These are phyloP conservation scores for Oreochromis niloticus DNA, from an alignment of 2,113 vertebrate genomes.

Conservation along the genomic window DNA sequence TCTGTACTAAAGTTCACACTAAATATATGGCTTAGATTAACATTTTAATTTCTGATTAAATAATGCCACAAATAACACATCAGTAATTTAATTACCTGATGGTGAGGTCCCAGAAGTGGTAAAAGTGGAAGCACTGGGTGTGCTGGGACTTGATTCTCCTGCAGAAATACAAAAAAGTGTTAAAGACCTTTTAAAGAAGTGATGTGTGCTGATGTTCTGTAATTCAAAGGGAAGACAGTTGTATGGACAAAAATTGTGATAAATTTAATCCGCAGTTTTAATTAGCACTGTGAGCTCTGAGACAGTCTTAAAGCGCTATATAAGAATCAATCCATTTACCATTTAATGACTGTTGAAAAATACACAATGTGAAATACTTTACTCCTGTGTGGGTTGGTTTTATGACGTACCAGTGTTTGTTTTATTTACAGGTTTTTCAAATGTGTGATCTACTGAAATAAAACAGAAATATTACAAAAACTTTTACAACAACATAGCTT, in stretches of 20 bases:
- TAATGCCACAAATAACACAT: not conserved
- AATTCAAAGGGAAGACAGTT: too few species aligned
- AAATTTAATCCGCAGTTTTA: not conserved
- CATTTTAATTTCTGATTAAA: not conserved
- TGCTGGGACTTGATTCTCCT: too few species aligned
- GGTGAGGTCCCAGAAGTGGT: not conserved
- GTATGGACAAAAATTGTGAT: not conserved
- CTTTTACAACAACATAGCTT: too few species aligned
- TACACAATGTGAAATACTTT: not conserved
- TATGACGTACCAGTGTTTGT: not conserved
- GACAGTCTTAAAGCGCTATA: not conserved
- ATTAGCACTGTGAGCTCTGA: not conserved
- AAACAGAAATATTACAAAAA: too few species aligned
- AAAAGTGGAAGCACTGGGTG: not conserved
- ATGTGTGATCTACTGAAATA: too few species aligned
- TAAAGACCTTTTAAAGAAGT: too few species aligned
- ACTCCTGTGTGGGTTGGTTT: not conserved
- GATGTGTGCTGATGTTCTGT: too few species aligned
- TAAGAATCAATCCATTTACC: not conserved
- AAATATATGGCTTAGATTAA: not conserved
- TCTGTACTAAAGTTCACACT: not conserved
- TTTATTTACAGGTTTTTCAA: not conserved
- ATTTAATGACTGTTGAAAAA: not conserved
- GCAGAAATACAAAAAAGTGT: too few species aligned
- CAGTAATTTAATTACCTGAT: not conserved